phyloP scores from a whole-genome alignment of 2,113 vertebrate genomes.

The Siniperca chuatsi region DNA sequence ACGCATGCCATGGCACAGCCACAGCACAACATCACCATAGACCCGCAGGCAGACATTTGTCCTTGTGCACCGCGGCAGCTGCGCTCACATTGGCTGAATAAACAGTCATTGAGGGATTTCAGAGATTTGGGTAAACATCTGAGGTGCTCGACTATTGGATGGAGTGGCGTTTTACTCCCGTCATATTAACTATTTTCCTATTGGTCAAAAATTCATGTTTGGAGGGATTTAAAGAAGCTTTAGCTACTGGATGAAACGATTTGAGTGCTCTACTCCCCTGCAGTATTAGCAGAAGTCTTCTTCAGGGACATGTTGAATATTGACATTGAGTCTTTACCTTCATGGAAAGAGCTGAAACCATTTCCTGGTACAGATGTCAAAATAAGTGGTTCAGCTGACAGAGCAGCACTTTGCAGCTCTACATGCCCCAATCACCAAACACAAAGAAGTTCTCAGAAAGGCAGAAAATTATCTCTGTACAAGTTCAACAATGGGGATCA shows the following conservation, averaged over 20 bases:
- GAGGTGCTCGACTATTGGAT: constrained; percentile 68
- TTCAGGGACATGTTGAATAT: constrained; percentile 60
- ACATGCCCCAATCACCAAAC: constrained; percentile 1
- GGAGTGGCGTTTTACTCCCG: constrained; percentile 54
- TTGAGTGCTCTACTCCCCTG: constrained; percentile 54
- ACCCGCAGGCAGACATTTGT: constrained; percentile 54
- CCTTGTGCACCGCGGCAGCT: constrained; percentile 55
- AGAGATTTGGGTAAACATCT: constrained; percentile 75
- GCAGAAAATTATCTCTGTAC: constrained; percentile 26
- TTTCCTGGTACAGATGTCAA: constrained; percentile 52
- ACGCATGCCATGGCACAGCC: constrained; percentile 53
- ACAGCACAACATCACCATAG: constrained; percentile 24
- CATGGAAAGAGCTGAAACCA: constrained; percentile 56
- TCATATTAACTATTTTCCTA: constrained; percentile 69
- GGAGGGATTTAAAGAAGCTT: constrained; percentile 78
- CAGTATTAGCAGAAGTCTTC: constrained; percentile 69
- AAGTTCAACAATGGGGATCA: constrained; percentile 40
- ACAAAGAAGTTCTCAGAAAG: constrained; percentile 39
- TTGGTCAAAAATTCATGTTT: constrained; percentile 77
- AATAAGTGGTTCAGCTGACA: constrained; percentile 29
- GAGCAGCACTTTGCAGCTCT: constrained; percentile 17
- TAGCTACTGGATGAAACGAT: constrained; percentile 72
- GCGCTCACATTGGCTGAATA: constrained; percentile 67
- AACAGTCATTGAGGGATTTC: constrained; percentile 72
- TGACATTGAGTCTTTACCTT: constrained; percentile 62